A percentile compares a stretch with the other conserved stretches of the same genome.
Conservation (phyloP, 2,888 invertebrate species). For the Drosophila kambysellisi region DNA sequence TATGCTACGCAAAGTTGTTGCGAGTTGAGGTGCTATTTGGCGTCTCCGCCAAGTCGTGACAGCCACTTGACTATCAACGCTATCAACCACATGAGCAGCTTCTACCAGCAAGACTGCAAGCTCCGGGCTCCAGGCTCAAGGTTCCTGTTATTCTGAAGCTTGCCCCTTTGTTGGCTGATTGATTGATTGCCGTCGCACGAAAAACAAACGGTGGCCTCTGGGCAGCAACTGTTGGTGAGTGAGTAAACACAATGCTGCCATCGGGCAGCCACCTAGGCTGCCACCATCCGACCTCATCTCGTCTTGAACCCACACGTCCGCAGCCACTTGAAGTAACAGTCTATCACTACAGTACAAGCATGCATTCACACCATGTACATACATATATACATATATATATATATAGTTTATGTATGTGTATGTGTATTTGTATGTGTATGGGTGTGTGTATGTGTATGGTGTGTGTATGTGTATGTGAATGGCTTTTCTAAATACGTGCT, state of each 20-base stretch:
- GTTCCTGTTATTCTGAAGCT: constrained; percentile 3
- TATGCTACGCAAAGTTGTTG: constrained; percentile 6
- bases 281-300: constrained; percentile 2
- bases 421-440: background rate
- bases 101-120: background rate
- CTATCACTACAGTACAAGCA: constrained; percentile 23
- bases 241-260: constrained; percentile 13
- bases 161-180: constrained; percentile 13
- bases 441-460: background rate
- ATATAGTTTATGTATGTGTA: background rate
- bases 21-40: constrained; percentile 8
- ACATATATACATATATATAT: background rate
- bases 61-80: constrained; percentile 9
- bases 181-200: constrained; percentile 18
- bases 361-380: constrained; percentile 29
- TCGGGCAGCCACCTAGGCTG: constrained; percentile 6
- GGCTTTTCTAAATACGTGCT: constrained; percentile 8
- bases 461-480: background rate
- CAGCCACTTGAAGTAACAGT: constrained; percentile 15
- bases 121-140: background rate
- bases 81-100: constrained; percentile 13
- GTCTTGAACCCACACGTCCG: constrained; percentile 6
- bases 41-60: constrained; percentile 1
- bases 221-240: constrained; percentile 8
- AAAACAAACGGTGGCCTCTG: constrained; percentile 16